Conservation (phyloP, 2,888 invertebrate genomes). For the Sinotaia quadrata region DNA sequence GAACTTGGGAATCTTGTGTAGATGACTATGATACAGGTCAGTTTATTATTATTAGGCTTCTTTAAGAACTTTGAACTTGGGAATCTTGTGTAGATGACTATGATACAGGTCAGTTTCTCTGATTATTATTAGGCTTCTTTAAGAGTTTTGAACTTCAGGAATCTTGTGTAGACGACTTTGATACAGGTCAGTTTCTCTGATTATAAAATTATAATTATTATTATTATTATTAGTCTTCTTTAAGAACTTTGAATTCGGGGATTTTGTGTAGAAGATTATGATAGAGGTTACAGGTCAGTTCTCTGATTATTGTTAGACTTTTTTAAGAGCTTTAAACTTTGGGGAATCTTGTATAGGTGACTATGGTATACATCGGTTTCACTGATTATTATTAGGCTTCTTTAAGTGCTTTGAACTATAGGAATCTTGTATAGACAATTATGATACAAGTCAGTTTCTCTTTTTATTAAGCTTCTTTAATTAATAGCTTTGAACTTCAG, state of each 20-base stretch:
- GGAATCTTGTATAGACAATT: constrained; percentile 82
- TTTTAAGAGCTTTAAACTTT: constrained; percentile 86
- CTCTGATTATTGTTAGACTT: constrained; percentile 82
- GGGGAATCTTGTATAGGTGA: constrained; percentile 82
- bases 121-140: constrained; percentile 87
- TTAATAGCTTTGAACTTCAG: constrained; percentile 85
- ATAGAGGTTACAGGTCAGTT: constrained; percentile 77
- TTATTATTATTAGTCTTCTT: constrained; percentile 87
- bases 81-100: constrained; percentile 83
- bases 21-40: constrained; percentile 83
- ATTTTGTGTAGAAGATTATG: constrained; percentile 82
- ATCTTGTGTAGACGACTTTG: constrained; percentile 82
- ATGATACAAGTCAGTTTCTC: constrained; percentile 78
- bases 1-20: constrained; percentile 80
- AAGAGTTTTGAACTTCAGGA: constrained; percentile 86
- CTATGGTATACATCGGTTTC: constrained; percentile 78
- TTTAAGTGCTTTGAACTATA: no score
- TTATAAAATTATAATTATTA: no score
- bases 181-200: constrained; percentile 75
- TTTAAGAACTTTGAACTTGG: constrained; percentile 86
- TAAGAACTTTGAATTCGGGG: constrained; percentile 85
- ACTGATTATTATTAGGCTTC: no score
- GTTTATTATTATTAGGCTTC: constrained; percentile 82
- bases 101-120: constrained; percentile 76
- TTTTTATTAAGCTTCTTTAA: no score